phyloP scores from a whole-genome alignment of 2,888 invertebrate genomes.

The Hymenopus coronatus region DNA sequence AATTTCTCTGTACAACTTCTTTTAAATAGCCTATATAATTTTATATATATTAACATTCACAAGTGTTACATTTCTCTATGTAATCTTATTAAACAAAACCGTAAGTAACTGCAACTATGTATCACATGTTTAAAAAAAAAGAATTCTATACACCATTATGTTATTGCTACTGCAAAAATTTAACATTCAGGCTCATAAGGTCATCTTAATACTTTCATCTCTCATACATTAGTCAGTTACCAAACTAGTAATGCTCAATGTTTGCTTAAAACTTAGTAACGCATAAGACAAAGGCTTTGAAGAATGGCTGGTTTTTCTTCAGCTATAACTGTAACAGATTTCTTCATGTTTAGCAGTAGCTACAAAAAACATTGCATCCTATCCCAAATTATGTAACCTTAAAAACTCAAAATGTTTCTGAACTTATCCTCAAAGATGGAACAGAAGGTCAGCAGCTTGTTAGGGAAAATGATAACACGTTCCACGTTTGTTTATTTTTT shows the following conservation, averaged over 20 bases:
- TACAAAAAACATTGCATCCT: neutral
- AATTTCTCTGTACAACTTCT: conserved; percentile 26
- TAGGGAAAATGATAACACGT: neutral
- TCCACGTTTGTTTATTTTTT: neutral
- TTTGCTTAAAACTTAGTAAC: neutral
- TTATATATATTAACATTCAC: conserved; percentile 32
- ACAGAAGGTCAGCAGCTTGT: neutral
- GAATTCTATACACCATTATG: conserved; percentile 24
- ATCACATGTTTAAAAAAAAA: conserved; percentile 8
- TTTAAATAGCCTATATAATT: conserved; percentile 21
- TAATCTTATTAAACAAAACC: conserved; percentile 30
- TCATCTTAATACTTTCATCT: conserved; percentile 19
- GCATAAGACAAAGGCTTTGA: neutral
- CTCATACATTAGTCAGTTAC: neutral
- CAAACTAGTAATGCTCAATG: conserved; percentile 1
- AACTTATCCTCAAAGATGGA: neutral
- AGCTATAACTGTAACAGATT: conserved; percentile 15
- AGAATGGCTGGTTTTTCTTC: conserved; percentile 16
- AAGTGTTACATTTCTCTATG: conserved; percentile 27
- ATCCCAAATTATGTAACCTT: neutral
- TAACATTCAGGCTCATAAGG: conserved; percentile 29
- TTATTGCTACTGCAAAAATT: conserved; percentile 36
- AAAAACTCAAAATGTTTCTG: neutral
- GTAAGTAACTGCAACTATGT: conserved; percentile 32
- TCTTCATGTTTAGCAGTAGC: conserved; percentile 3